Percentiles rank a stretch among this genome's conserved stretches.
These are phyloP conservation scores for Myripristis jacobus DNA, from an alignment of 2,797 vertebrate genomes.

Conservation along the genomic window DNA sequence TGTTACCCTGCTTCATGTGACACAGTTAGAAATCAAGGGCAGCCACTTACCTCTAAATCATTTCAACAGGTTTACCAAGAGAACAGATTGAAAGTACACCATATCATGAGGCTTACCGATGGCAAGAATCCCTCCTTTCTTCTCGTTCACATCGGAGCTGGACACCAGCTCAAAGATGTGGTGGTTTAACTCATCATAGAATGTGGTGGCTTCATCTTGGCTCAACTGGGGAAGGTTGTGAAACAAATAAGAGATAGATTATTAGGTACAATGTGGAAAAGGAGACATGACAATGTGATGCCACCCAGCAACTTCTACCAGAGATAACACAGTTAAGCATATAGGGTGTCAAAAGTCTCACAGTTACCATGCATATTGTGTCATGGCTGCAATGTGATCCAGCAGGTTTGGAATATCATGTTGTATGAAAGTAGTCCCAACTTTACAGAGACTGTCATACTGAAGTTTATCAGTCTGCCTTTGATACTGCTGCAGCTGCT, in stretches of 20 bases:
- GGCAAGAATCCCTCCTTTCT: conserved; percentile 98
- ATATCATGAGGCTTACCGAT: conserved; percentile 83
- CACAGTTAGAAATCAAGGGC: background rate
- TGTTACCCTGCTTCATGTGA: no score
- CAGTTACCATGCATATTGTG: background rate
- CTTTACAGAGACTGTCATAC: background rate
- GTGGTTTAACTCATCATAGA: conserved; percentile 98
- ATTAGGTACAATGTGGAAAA: background rate
- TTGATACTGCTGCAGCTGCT: background rate
- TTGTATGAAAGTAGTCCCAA: background rate
- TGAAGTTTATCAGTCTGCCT: background rate
- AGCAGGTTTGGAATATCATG: background rate
- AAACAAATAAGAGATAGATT: conserved; percentile 24
- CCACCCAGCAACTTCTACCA: background rate
- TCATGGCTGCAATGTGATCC: background rate
- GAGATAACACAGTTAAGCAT: background rate
- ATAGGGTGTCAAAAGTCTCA: background rate
- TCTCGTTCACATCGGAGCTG: conserved; percentile 98
- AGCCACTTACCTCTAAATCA: background rate
- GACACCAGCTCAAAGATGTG: conserved; percentile 99
- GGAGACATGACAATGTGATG: background rate
- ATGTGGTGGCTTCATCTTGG: conserved; percentile 97
- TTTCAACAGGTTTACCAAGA: background rate
- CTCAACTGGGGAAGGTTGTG: conserved; percentile 87
- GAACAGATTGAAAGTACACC: background rate